Evolutionary conservation across 2,797 vertebrate species (phyloP).

Genomic region (Enteromius unitaeniatus): DNA sequence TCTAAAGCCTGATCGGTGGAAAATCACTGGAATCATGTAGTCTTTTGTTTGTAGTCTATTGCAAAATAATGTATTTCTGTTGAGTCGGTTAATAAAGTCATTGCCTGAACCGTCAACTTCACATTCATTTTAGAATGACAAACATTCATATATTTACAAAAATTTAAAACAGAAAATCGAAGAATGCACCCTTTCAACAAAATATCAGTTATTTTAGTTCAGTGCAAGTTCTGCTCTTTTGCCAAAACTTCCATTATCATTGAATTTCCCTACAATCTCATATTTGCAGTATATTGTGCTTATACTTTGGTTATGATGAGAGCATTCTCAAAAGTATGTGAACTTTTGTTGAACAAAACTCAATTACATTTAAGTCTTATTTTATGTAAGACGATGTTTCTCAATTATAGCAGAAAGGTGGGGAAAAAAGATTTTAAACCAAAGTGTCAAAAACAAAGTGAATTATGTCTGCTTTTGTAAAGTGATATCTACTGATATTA

Average conservation of each 20-base stretch:
- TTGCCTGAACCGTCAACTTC: background rate
- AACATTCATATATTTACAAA: background rate
- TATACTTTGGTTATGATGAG: background rate
- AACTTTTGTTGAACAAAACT: background rate
- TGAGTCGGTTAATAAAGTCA: too few relatives aligned
- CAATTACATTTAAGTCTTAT: too few relatives aligned
- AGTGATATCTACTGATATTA: background rate
- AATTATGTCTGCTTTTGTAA: background rate
- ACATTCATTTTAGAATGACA: background rate
- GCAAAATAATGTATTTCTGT: background rate
- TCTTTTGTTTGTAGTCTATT: background rate
- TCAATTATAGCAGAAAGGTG: background rate
- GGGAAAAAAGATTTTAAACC: background rate
- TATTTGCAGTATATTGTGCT: background rate
- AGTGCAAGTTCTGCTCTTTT: background rate
- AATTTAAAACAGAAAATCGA: background rate
- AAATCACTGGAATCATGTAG: too few relatives aligned
- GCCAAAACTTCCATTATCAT: background rate
- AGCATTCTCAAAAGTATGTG: background rate
- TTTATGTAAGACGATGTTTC: background rate
- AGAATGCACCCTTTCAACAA: background rate
- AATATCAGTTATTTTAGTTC: background rate
- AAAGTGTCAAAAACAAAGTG: background rate
- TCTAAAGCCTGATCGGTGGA: background rate
- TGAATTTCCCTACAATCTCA: background rate